phyloP scores from a whole-genome alignment of 1,140 invertebrate species.

The Bemisia tabaci region DNA sequence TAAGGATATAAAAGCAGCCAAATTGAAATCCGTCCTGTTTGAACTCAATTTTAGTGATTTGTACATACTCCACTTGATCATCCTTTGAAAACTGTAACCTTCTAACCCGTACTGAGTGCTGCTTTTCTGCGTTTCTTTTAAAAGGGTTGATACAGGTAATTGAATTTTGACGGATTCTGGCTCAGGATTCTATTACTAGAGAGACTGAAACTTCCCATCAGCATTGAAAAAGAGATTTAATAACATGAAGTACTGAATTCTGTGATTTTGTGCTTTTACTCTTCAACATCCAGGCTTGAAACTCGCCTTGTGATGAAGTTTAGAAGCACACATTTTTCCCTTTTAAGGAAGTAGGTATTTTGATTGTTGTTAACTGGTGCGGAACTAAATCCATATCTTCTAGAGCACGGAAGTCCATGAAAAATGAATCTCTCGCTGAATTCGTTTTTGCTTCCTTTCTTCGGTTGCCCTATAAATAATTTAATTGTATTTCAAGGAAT shows the following conservation, averaged over 20 bases:
- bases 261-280: neutral
- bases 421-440: no score
- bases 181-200: no score
- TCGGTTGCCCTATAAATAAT: no score
- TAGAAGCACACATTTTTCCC: neutral
- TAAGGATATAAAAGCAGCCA: neutral
- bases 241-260: neutral
- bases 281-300: neutral
- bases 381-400: no score
- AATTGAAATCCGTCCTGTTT: neutral
- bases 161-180: no score
- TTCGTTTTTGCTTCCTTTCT: no score
- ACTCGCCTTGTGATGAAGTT: neutral
- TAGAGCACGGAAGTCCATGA: no score
- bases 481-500: no score
- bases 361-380: neutral
- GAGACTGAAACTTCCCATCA: no score
- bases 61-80: neutral
- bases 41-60: neutral
- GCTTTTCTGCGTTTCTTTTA: no score
- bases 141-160: no score
- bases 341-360: neutral
- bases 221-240: no score
- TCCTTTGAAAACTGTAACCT: neutral
- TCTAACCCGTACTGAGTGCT: neutral